phyloP scores from a whole-genome alignment of 23 tunicate species.

The Trididemnum miniatum region DNA sequence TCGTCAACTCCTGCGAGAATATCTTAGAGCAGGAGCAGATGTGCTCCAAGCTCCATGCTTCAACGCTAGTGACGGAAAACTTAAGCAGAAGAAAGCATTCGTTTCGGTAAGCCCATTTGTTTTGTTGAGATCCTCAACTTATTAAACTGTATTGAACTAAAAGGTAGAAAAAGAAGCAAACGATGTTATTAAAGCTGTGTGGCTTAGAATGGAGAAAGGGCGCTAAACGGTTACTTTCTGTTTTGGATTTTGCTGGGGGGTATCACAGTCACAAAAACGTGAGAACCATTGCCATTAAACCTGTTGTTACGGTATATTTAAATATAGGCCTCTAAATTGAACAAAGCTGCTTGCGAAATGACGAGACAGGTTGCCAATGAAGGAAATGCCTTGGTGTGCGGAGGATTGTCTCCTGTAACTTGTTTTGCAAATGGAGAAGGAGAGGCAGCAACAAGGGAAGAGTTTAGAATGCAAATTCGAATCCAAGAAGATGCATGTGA shows the following conservation, averaged over 20 bases:
- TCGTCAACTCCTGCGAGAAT: conserved; percentile 78
- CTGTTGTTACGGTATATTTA: no score
- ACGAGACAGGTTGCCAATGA: conserved; percentile 77
- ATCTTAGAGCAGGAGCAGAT: conserved; percentile 72
- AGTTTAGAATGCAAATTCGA: conserved; percentile 43
- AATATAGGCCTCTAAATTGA: conserved; percentile 42
- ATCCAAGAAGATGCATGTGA: conserved; percentile 50
- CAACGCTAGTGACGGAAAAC: conserved; percentile 45
- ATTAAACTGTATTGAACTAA: no score
- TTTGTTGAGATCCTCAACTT: no score
- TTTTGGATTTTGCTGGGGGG: no score
- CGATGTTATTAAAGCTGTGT: no score
- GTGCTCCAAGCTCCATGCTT: conserved; percentile 64
- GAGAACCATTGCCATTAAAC: no score
- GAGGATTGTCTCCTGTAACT: conserved; percentile 55
- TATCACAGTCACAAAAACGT: no score
- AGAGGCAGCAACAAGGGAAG: conserved; percentile 25
- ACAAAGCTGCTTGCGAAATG: conserved; percentile 85
- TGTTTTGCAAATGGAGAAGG: conserved; percentile 19
- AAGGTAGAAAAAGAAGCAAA: no score
- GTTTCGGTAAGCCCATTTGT: no score
- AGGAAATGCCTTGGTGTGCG: conserved; percentile 67
- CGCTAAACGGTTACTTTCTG: no score
- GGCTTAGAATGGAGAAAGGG: no score
- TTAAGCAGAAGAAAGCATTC: background rate